These are phyloP conservation scores for Macrophya annulata DNA, from an alignment of 2,888 invertebrate genomes.

Conservation along the genomic window DNA sequence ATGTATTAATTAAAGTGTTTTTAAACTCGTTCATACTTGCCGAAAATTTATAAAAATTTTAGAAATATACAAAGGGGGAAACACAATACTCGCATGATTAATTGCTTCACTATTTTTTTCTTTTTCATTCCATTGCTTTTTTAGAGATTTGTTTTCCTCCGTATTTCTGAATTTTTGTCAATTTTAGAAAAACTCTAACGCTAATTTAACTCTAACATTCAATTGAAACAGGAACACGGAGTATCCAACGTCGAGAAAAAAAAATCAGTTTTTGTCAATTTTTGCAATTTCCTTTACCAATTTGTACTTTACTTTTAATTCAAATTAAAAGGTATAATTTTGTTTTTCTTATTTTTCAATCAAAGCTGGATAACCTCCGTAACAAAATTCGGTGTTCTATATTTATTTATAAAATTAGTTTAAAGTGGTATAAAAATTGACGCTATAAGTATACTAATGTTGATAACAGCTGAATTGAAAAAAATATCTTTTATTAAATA, in stretches of 20 bases:
- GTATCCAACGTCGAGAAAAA: conserved; percentile 12
- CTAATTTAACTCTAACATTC: conserved; percentile 12
- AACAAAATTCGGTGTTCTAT: background rate
- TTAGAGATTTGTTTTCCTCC: background rate
- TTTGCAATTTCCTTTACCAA: background rate
- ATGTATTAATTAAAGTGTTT: conserved; percentile 35
- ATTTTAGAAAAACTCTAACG: background rate
- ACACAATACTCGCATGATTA: background rate
- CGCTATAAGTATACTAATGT: background rate
- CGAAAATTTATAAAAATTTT: conserved; percentile 5
- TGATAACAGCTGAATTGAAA: background rate
- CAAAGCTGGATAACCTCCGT: background rate
- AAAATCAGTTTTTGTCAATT: background rate
- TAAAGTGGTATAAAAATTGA: background rate
- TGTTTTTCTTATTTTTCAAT: background rate
- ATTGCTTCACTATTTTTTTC: conserved; percentile 5
- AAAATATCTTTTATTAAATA: background rate
- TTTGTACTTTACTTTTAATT: background rate
- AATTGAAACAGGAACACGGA: background rate
- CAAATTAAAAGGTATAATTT: background rate
- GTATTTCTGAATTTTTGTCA: background rate
- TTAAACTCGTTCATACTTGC: background rate
- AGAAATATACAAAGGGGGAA: background rate
- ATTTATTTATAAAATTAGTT: background rate
- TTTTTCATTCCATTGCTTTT: background rate